Conservation (phyloP, 2,113 vertebrate species). For the Thamnaconus septentrionalis region DNA sequence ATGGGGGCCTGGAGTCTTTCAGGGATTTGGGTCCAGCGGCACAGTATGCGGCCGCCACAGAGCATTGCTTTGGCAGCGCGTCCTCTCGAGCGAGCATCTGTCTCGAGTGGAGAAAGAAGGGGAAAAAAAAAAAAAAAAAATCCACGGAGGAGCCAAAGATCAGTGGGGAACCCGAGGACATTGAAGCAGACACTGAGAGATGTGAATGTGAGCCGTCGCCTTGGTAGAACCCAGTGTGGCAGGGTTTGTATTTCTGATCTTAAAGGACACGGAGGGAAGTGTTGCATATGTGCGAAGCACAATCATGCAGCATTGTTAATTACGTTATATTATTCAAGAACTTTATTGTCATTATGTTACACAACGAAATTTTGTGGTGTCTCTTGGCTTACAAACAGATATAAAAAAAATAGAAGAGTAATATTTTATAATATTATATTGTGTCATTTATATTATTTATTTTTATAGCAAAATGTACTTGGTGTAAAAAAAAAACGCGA, state of each 20-base stretch:
- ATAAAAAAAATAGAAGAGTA: no score
- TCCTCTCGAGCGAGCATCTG: slow-evolving; percentile 61
- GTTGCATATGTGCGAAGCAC: not conserved
- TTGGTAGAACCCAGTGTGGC: no score
- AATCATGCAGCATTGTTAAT: no score
- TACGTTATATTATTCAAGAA: no score
- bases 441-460: no score
- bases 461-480: no score
- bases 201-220: not conserved
- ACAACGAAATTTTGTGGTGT: no score
- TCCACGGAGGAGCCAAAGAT: slow-evolving; percentile 43
- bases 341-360: no score
- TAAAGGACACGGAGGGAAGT: slow-evolving; percentile 22
- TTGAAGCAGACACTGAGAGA: slow-evolving; percentile 9
- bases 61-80: slow-evolving; percentile 50
- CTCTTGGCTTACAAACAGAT: no score
- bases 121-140: no score
- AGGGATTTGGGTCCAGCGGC: slow-evolving; percentile 38
- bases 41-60: slow-evolving; percentile 44
- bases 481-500: no score
- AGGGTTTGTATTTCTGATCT: slow-evolving; percentile 1
- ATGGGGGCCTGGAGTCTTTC: slow-evolving; percentile 22
- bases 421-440: no score
- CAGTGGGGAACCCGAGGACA: slow-evolving; percentile 27
- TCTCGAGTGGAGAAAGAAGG: slow-evolving; percentile 21